These are phyloP conservation scores for Nansenia antarctica DNA, from an alignment of 2,113 vertebrate species.

Conservation along the genomic window DNA sequence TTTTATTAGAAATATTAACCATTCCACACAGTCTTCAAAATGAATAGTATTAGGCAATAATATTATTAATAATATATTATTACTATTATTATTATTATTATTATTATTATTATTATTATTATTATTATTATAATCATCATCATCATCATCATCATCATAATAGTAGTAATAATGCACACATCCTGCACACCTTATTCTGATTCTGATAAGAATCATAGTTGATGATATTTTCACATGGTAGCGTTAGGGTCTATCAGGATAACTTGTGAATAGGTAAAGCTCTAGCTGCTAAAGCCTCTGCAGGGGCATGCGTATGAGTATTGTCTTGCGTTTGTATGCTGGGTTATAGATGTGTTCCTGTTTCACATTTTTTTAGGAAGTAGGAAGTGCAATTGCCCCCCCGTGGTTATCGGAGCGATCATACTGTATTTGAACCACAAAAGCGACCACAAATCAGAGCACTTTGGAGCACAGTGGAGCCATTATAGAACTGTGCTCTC, in stretches of 20 bases:
- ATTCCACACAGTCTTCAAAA: not conserved
- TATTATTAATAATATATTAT: not conserved
- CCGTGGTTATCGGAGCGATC: conserved; percentile 3
- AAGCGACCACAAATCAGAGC: not conserved
- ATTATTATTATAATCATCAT: no score
- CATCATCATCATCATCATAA: no score
- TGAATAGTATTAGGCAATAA: conserved; percentile 21
- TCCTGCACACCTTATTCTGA: conserved; percentile 26
- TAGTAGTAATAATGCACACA: no score
- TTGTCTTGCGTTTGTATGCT: not conserved
- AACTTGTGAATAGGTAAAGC: not conserved
- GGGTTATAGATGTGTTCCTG: not conserved
- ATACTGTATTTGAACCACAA: conserved; percentile 11
- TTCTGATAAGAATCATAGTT: conserved; percentile 20
- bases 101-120: no score
- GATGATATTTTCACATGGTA: conserved; percentile 32
- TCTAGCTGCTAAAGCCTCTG: not conserved
- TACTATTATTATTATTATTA: no score
- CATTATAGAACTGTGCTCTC: not conserved
- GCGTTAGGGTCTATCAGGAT: not conserved
- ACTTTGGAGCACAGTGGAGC: not conserved
- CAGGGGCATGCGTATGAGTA: not conserved
- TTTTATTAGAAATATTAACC: not conserved
- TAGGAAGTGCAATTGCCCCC: not conserved
- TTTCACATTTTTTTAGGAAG: not conserved